Evolutionary conservation across 2,113 vertebrate species (phyloP), one percentile per base, ranked within the genome.

Genomic region (Barbus barbus): DNA sequence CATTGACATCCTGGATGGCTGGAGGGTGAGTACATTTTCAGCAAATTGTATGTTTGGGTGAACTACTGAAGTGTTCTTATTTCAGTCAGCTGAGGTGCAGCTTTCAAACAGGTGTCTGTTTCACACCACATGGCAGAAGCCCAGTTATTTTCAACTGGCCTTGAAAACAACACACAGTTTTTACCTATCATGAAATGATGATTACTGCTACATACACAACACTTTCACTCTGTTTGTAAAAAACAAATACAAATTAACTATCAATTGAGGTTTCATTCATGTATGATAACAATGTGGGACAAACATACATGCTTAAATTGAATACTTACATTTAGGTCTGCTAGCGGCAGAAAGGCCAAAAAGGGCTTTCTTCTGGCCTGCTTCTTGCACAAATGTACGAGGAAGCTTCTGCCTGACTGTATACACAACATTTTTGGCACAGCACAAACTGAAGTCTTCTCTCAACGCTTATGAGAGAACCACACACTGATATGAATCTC

Each of bases 391-490:
- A n/a, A 26, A 41, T 61, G 8, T 78, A 41, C 22, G 22, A 28
- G 36, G 7, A 8, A 44, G 75, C 31, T 24, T 77, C 75, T 77
- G 51, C 22, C 22, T 24, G 12, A 38, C 12, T 38, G 51, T 77
- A 53, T 76, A 36, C 20, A 58, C 2, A 78, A 5, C 5, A 14
- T 56, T 77, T 58, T 36, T 78, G 75, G 48, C 75, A 38, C 31
- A 2, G 20, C 26, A 24, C 33, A 76, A 53, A 58, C n/a, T 38
- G 11, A 53, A 73, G 13, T 63, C 60, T 2, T 20, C 73, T 67
- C 60, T 24, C 26, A 84, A 56, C 28, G 1, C 44, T 77, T 78
- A 46, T 65, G 44, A 48, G 46, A 77, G 31, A 77, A 56, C n/a
- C 31, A 16, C 44, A 13, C 12, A 22, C 60, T 38, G 28, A 48